Percentiles rank a stretch among this genome's conserved stretches.
Evolutionary conservation across 2,113 vertebrate genomes (phyloP).

Genomic region (Ciconia maguari): DNA sequence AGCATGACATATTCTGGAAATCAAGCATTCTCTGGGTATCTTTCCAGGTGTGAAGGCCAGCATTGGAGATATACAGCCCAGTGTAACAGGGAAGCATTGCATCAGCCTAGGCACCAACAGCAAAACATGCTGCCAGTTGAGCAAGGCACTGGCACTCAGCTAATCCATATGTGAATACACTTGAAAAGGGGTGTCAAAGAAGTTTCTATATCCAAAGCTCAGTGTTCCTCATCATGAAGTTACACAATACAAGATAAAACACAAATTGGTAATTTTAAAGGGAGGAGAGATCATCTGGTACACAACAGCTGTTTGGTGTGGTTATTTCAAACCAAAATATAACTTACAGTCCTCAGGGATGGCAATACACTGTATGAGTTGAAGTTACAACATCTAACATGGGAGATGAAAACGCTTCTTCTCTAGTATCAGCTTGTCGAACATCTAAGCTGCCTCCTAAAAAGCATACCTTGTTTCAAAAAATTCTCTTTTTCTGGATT

Average conservation of each 20-base stretch:
- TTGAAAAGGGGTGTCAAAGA: neutral
- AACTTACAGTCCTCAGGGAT: neutral
- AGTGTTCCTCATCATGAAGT: neutral
- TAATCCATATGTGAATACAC: neutral
- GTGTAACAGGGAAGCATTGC: neutral
- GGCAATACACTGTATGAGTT: neutral
- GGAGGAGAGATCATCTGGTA: neutral
- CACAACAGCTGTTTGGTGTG: neutral
- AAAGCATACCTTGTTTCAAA: neutral
- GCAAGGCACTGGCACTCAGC: neutral
- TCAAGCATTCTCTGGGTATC: neutral
- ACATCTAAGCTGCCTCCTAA: neutral
- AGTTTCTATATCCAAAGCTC: neutral
- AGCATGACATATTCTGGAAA: neutral
- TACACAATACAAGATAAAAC: neutral
- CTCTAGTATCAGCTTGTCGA: neutral
- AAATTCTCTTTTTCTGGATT: neutral
- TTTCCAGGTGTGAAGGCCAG: neutral
- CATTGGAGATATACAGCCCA: neutral
- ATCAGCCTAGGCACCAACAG: neutral
- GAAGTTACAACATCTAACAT: neutral
- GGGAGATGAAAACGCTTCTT: neutral
- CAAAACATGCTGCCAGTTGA: neutral
- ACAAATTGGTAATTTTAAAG: neutral
- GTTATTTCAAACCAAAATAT: neutral